Evolutionary conservation across 2,113 vertebrate species (phyloP), one percentile per base, ranked within the genome.

Genomic region (Panthera tigris): DNA sequence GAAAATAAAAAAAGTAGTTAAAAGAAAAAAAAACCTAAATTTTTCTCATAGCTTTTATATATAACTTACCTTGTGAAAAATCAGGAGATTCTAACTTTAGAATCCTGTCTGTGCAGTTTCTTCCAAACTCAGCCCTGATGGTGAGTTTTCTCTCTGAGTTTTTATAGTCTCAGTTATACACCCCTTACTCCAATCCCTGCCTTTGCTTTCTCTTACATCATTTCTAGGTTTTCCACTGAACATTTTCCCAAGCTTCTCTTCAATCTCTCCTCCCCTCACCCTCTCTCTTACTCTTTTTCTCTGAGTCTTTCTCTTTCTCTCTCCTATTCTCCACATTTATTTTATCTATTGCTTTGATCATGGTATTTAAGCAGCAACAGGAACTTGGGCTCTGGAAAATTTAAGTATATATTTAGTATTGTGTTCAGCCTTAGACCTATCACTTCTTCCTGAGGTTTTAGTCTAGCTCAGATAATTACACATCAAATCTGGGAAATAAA

Each of bases 141-240:
- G 95, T 98, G 96, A 98, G 98, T 97, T 98, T 98, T 94, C 98
- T 98, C 97, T 98, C 97, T 79, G 98, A 98, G 98, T 98, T 99
- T 99, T 99, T 99, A 99, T 99, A 99, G 98, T 98, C 98, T 98
- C 98, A 98, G 98, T 97, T 98, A 98, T 98, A 98, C 96, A 96
- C 98, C 98, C 97, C 98, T 98, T 96, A 98, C 98, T 99, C 99
- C 99, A 98, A 98, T 98, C 98, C 98, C 98, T 99, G 99, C 98
- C 98, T 98, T 86, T 94, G 96, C 98, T 98, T 98, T 98, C 98
- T 99, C 98, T 99, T 99, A 99, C 99, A 99, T 99, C 99, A 99
- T 97, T 99, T 98, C 98, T 98, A 98, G 98, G 99, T 99, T 99
- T 99, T 99, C 99, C 98, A 99, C 98, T 98, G 98, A 99, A 98